Percentiles rank a stretch among this genome's conserved stretches.
phyloP scores from a whole-genome alignment of 1,140 invertebrate species.

The Nebria ingens region DNA sequence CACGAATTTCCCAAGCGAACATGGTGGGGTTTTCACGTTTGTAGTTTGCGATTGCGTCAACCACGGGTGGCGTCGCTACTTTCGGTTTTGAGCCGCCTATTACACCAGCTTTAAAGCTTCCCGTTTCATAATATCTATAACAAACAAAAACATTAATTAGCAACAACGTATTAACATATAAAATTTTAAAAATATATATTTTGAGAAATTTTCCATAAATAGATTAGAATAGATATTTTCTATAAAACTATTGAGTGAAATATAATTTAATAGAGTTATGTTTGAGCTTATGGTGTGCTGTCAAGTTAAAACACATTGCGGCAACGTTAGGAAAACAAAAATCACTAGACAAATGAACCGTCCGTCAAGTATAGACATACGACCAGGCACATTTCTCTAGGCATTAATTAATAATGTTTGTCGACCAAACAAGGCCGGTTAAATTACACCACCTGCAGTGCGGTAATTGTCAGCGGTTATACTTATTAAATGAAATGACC shows the following conservation, averaged over 20 bases:
- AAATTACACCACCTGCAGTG: background rate
- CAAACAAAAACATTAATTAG: constrained; percentile 21
- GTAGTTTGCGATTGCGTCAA: constrained; percentile 96
- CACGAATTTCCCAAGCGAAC: constrained; percentile 99
- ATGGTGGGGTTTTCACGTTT: constrained; percentile 98
- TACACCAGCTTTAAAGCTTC: constrained; percentile 96
- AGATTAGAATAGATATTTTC: no score
- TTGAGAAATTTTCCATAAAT: no score
- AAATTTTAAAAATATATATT: no score
- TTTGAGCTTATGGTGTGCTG: no score
- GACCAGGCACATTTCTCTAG: background rate
- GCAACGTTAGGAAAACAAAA: background rate
- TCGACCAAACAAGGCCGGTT: background rate
- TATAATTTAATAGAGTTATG: no score
- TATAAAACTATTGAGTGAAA: no score
- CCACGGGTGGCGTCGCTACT: constrained; percentile 96
- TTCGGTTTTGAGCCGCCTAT: constrained; percentile 99
- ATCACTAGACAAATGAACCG: background rate
- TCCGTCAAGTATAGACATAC: background rate
- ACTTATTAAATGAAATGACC: background rate
- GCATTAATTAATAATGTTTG: background rate
- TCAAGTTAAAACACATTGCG: no score
- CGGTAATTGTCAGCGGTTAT: background rate
- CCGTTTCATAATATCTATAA: constrained; percentile 95
- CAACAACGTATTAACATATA: no score